Conservation (phyloP, 2,888 invertebrate genomes). For the Plagodis pulveraria region DNA sequence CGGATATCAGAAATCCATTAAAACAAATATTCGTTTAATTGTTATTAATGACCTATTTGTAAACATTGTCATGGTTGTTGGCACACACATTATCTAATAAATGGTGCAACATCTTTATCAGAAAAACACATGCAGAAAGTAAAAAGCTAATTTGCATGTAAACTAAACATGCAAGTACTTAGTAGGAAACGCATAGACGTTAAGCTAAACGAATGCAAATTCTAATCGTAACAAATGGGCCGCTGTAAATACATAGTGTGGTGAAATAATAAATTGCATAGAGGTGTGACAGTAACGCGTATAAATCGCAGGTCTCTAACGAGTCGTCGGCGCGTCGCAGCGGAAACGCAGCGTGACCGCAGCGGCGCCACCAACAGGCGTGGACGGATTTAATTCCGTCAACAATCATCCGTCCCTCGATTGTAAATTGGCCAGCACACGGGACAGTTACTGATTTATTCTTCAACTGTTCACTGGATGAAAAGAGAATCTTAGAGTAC, state of each 20-base stretch:
- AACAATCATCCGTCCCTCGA: slow-evolving; percentile 5
- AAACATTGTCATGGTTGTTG: too few species aligned
- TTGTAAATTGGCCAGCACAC: not conserved
- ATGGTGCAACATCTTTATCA: too few species aligned
- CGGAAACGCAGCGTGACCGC: slow-evolving; percentile 22
- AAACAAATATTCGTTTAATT: too few species aligned
- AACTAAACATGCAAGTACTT: slow-evolving; percentile 2
- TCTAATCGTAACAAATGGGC: slow-evolving; percentile 26
- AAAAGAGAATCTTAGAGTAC: too few species aligned
- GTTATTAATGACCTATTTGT: too few species aligned
- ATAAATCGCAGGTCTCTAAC: slow-evolving; percentile 30
- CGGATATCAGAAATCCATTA: too few species aligned
- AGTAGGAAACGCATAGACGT: not conserved
- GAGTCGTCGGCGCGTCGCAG: slow-evolving; percentile 16
- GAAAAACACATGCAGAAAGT: too few species aligned
- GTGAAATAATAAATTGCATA: slow-evolving; percentile 25
- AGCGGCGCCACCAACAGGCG: slow-evolving; percentile 1
- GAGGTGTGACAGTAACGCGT: slow-evolving; percentile 26
- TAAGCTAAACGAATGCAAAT: slow-evolving; percentile 15
- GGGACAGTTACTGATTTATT: not conserved
- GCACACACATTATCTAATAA: too few species aligned
- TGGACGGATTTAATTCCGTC: slow-evolving; percentile 7
- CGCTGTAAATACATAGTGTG: slow-evolving; percentile 8
- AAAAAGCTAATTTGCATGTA: not conserved
- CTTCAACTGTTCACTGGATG: too few species aligned